A percentile compares a stretch with the other conserved stretches of the same genome.
phyloP scores from a whole-genome alignment of 2,113 vertebrate species.

The Planiliza haematocheilus region DNA sequence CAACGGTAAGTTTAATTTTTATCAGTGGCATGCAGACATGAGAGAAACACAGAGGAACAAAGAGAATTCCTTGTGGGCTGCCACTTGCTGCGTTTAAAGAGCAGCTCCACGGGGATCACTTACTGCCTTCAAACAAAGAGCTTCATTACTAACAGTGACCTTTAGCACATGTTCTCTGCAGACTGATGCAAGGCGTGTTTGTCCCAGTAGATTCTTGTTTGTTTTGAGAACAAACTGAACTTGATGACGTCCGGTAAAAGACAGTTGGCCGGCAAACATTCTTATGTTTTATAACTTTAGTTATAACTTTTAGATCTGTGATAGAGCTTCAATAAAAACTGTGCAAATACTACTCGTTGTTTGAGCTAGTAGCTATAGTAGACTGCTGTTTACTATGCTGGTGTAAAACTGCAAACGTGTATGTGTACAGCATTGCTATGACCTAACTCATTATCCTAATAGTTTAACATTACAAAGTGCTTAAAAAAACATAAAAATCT shows the following conservation, averaged over 20 bases:
- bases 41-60: background rate
- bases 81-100: conserved; percentile 22
- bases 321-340: too few species aligned
- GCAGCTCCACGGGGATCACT: conserved; percentile 39
- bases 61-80: background rate
- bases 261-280: too few species aligned
- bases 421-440: too few species aligned
- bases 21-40: background rate
- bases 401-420: too few species aligned
- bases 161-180: conserved; percentile 28
- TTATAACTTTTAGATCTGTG: too few species aligned
- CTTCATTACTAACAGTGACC: conserved; percentile 46
- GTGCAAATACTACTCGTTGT: too few species aligned
- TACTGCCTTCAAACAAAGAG: conserved; percentile 3
- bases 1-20: background rate
- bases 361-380: too few species aligned
- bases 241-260: background rate
- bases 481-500: too few species aligned
- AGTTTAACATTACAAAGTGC: too few species aligned
- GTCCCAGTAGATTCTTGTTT: background rate
- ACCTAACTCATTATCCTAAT: too few species aligned
- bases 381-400: too few species aligned
- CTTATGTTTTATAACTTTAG: too few species aligned
- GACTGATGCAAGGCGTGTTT: conserved; percentile 31
- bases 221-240: background rate